A percentile compares a stretch with the other conserved stretches of the same genome.
Evolutionary conservation across 2,888 invertebrate species (phyloP).

Genomic region (Heterodera filipjevi): DNA sequence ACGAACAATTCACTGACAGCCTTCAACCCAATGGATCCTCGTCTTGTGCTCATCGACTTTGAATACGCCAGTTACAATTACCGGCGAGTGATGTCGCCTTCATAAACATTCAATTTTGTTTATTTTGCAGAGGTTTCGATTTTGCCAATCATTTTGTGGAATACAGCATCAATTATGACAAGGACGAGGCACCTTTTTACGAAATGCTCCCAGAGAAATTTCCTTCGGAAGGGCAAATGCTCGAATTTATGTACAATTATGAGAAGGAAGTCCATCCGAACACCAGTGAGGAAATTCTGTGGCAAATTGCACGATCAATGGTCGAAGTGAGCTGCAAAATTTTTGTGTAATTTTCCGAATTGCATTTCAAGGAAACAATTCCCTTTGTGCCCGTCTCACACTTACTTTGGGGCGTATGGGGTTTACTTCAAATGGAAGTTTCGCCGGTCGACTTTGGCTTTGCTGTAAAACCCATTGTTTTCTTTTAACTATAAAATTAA

Average conservation of each 20-base stretch:
- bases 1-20: slow-evolving; percentile 55
- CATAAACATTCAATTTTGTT: no score
- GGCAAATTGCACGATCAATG: slow-evolving; percentile 30
- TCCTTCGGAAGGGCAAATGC: slow-evolving; percentile 43
- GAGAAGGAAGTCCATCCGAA: slow-evolving; percentile 34
- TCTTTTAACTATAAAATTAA: no score
- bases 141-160: slow-evolving; percentile 92
- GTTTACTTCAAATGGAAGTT: slow-evolving; percentile 62
- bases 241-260: slow-evolving; percentile 38
- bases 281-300: slow-evolving; percentile 7
- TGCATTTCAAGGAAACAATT: slow-evolving; percentile 74
- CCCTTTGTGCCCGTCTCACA: slow-evolving; percentile 85
- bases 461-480: slow-evolving; percentile 40
- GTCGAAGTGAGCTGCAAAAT: slow-evolving; percentile 15
- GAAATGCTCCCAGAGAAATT: slow-evolving; percentile 74
- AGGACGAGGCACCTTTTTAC: slow-evolving; percentile 79
- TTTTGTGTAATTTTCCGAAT: background rate
- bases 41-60: slow-evolving; percentile 66
- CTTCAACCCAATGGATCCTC: slow-evolving; percentile 62
- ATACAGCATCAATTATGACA: slow-evolving; percentile 84
- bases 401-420: slow-evolving; percentile 92
- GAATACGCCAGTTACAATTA: slow-evolving; percentile 76
- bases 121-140: slow-evolving; percentile 82
- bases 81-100: slow-evolving; percentile 62
- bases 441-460: slow-evolving; percentile 65